Evolutionary conservation across 1,140 invertebrate species (phyloP), one percentile per base, ranked within the genome.

Genomic region (Hydropsyche tenuis): DNA sequence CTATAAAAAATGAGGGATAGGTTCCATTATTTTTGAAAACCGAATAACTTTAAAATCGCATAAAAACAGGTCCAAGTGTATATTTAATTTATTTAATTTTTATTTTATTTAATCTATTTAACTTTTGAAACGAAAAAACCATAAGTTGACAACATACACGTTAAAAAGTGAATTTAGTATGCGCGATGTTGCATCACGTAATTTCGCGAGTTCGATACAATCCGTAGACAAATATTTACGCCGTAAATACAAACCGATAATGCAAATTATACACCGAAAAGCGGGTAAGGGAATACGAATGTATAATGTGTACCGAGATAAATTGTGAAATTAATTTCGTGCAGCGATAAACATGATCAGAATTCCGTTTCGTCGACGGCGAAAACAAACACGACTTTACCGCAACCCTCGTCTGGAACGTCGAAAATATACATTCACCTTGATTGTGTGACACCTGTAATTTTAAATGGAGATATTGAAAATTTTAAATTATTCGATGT

Each of bases 181-280:
- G 56, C 56, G n/a, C 56, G 20, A 11, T 60, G 56, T 23, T 60
- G 56, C 56, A 60, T 60, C 56, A 60, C 56, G 56, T 60, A 60
- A 25, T 60, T 60, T 25, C 23, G 56, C 20, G 23, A 25, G 23
- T 27, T 60, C 22, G 22, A 25, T 25, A 23, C 22, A 60, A 60
- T 60, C 56, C 56, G 56, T 20, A 11, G 23, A 22, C 23, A 60
- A 60, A 60, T 25, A 60, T 60, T 60, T 60, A 11, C 56, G 22
- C 9, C 20, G 56, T n/a, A 60, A 60, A 60, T 60, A 60, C 56
- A 25, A 60, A 60, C 56, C 22, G 23, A 60, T 60, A 60, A 60
- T 60, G 20, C 56, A 60, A 60, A 60, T 60, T 60, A 25, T 27
- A 60, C 56, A 25, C 25, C 6, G 56, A 11, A 25, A n/a, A 48